Evolutionary conservation across 2,888 invertebrate genomes (phyloP).

Genomic region (Venustoraphidia nigricollis): DNA sequence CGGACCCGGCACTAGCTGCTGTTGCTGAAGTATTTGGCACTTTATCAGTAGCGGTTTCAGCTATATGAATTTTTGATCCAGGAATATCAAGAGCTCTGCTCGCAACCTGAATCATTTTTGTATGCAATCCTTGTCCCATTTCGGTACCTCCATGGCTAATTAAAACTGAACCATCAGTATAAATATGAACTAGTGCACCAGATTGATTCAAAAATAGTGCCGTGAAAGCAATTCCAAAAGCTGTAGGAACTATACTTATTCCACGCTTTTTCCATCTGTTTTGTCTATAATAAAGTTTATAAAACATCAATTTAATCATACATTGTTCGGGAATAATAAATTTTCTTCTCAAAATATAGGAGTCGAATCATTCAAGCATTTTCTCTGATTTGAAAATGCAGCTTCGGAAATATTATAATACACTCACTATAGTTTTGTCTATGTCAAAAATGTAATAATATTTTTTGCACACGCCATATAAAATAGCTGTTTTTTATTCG

Average conservation of each 20-base stretch:
- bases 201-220: constrained; percentile 65
- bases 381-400: constrained; percentile 1
- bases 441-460: constrained; percentile 1
- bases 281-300: constrained; percentile 30
- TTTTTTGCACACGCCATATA: too few species aligned
- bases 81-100: constrained; percentile 56
- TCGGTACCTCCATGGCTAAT: constrained; percentile 87
- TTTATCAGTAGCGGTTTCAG: constrained; percentile 77
- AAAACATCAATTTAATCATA: too few species aligned
- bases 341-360: too few species aligned
- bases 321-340: too few species aligned
- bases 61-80: constrained; percentile 57
- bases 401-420: neutral
- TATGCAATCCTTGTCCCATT: constrained; percentile 94
- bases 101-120: constrained; percentile 89
- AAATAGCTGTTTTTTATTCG: too few species aligned
- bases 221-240: constrained; percentile 73
- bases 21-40: constrained; percentile 84
- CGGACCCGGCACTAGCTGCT: constrained; percentile 77
- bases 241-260: constrained; percentile 64
- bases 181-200: constrained; percentile 77
- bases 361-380: too few species aligned
- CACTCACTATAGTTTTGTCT: neutral
- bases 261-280: constrained; percentile 82
- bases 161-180: constrained; percentile 76